phyloP scores from a whole-genome alignment of 2,113 vertebrate species.

The Alexandromys fortis region DNA sequence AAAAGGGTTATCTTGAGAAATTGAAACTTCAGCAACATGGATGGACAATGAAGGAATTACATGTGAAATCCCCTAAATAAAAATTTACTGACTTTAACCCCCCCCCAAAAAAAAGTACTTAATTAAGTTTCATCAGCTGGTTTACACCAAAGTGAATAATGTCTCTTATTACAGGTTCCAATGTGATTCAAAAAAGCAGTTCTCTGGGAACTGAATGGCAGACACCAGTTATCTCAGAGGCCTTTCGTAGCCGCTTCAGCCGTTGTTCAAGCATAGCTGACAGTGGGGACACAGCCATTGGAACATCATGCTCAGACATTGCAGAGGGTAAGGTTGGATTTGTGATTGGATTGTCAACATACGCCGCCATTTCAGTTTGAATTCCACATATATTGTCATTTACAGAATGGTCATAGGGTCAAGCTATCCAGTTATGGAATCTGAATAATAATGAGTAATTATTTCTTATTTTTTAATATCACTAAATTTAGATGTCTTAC shows the following conservation, averaged over 20 bases:
- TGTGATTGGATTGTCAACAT: not conserved
- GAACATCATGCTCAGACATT: conserved; percentile 90
- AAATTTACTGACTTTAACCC: not conserved
- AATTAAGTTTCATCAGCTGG: not conserved
- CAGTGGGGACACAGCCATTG: conserved; percentile 88
- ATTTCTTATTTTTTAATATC: not conserved
- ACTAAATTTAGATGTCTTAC: not conserved
- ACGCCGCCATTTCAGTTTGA: conserved; percentile 15
- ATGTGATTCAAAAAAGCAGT: conserved; percentile 68
- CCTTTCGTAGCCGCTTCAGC: conserved; percentile 89
- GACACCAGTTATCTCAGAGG: conserved; percentile 89
- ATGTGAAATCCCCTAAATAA: not conserved
- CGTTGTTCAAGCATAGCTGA: conserved; percentile 87
- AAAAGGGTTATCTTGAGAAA: not conserved
- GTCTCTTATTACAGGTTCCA: conserved; percentile 72
- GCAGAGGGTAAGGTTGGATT: conserved; percentile 89
- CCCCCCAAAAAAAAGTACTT: not conserved
- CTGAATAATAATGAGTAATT: not conserved
- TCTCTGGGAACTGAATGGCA: conserved; percentile 91
- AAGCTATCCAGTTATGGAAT: not conserved
- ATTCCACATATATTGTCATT: conserved; percentile 22
- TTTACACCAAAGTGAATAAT: conserved; percentile 63
- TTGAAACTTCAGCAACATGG: not conserved
- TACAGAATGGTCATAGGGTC: conserved; percentile 27
- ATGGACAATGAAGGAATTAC: not conserved